These are phyloP conservation scores for Ictalurus punctatus DNA, from an alignment of 2,113 vertebrate species.

Conservation along the genomic window DNA sequence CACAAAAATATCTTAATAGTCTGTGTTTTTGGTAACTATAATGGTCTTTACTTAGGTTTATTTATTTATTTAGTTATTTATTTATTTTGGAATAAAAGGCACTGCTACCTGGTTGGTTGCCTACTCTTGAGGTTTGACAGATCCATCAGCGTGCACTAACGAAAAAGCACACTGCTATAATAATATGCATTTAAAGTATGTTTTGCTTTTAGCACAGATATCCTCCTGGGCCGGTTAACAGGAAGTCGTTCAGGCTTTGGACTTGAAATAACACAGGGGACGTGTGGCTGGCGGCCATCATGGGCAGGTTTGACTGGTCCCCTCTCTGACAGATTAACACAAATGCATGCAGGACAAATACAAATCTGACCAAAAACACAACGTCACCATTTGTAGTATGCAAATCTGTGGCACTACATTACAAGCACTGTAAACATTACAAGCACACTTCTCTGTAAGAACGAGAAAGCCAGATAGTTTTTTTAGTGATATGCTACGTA, in stretches of 20 bases:
- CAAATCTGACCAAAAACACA: neutral
- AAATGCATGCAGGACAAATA: neutral
- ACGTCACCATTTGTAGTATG: neutral
- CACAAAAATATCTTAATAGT: neutral
- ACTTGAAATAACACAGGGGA: neutral
- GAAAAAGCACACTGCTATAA: neutral
- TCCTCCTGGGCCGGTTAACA: neutral
- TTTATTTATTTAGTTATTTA: neutral
- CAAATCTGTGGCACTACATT: neutral
- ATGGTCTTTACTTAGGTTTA: neutral
- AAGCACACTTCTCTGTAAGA: neutral
- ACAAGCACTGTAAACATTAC: neutral
- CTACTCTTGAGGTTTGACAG: neutral
- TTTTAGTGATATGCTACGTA: neutral
- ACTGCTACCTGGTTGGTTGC: neutral
- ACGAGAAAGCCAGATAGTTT: neutral
- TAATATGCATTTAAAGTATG: neutral
- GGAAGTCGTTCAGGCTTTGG: conserved; percentile 11
- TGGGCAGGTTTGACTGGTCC: conserved; percentile 21
- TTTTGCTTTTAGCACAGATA: neutral
- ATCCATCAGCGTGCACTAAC: neutral
- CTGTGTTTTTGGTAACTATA: neutral
- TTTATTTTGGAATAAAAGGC: neutral
- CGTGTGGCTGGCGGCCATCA: neutral
- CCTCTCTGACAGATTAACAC: neutral